Evolutionary conservation across 2,888 invertebrate species (phyloP), one percentile per base, ranked within the genome.

Genomic region (Byasa hedistus): DNA sequence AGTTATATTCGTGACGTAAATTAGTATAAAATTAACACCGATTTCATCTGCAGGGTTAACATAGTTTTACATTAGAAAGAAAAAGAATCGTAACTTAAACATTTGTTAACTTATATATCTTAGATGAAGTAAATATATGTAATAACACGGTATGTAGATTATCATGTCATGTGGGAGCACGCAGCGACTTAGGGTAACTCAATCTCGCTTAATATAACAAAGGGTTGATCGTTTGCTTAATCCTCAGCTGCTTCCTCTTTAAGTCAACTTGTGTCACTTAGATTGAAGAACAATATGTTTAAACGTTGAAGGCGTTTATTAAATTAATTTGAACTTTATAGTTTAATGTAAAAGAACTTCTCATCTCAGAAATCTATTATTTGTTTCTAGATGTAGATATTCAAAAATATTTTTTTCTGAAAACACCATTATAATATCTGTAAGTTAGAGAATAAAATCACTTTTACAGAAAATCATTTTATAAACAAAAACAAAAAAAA

Each of bases 171-270:
- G 55, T 22, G 55, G 24, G 55, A 58, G 54, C 52, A 61, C 57
- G 55, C n/a, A 48, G 19, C 55, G 32, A 55, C 57, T 58, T 19
- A 36, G 67, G 67, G 67, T 67, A 67, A 67, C 67, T 57, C 67
- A 64, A 67, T 67, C 67, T 63, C 55, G 59, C 48, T 59, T 67
- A 63, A 67, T 67, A 59, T 56, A 79, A 78, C 78, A 80, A 82
- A 79, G 81, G 82, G 81, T 77, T 74, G 73, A 71, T 71, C 65
- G 71, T 70, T 71, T 67, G 69, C 71, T 72, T 67, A 67, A 67
- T 64, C 63, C 67, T 67, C 67, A 67, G 63, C 63, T 67, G 67
- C 60, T 67, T 60, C 63, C 67, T 60, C 65, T 52, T 59, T 44
- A 56, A 60, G 64, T 65, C 64, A 59, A 60, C 60, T 56, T 39